These are phyloP conservation scores for Pachyrhynchus sulphureomaculatus DNA, from an alignment of 1,140 invertebrate species.

Conservation along the genomic window DNA sequence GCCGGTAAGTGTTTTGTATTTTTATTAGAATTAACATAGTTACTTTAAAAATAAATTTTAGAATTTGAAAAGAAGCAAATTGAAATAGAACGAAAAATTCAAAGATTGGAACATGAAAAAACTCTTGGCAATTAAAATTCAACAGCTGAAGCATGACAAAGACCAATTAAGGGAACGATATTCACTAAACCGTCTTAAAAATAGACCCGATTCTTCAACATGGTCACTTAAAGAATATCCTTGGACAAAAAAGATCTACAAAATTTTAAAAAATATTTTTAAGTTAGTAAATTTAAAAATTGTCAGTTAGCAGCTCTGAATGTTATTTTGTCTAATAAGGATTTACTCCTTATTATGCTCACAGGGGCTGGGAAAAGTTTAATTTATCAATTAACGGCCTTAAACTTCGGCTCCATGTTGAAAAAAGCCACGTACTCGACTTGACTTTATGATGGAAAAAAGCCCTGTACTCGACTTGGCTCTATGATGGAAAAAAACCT, in stretches of 20 bases:
- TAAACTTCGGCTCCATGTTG: too few relatives aligned
- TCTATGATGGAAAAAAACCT: too few relatives aligned
- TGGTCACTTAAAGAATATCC: constrained; percentile 35
- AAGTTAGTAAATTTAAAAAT: constrained; percentile 83
- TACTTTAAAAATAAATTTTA: too few relatives aligned
- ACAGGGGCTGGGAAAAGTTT: constrained; percentile 97
- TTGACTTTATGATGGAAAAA: too few relatives aligned
- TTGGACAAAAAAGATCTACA: constrained; percentile 57
- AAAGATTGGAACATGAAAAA: background rate
- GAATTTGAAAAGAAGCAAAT: too few relatives aligned
- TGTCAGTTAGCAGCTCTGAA: constrained; percentile 96
- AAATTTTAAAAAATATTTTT: constrained; percentile 76
- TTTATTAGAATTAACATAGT: too few relatives aligned
- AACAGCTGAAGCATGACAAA: too few relatives aligned
- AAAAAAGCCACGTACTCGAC: too few relatives aligned
- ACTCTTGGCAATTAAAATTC: constrained; percentile 7
- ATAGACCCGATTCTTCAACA: constrained; percentile 18
- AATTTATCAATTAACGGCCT: constrained; percentile 90
- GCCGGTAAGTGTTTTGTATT: too few relatives aligned
- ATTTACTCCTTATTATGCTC: constrained; percentile 96
- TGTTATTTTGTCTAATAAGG: constrained; percentile 81
- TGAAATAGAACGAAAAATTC: constrained; percentile 2
- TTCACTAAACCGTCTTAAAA: constrained; percentile 9
- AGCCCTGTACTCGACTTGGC: too few relatives aligned
- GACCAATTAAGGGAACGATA: constrained; percentile 1